Percentiles rank a stretch among this genome's conserved stretches.
Evolutionary conservation across 2,113 vertebrate genomes (phyloP).

Genomic region (Ginglymostoma cirratum): DNA sequence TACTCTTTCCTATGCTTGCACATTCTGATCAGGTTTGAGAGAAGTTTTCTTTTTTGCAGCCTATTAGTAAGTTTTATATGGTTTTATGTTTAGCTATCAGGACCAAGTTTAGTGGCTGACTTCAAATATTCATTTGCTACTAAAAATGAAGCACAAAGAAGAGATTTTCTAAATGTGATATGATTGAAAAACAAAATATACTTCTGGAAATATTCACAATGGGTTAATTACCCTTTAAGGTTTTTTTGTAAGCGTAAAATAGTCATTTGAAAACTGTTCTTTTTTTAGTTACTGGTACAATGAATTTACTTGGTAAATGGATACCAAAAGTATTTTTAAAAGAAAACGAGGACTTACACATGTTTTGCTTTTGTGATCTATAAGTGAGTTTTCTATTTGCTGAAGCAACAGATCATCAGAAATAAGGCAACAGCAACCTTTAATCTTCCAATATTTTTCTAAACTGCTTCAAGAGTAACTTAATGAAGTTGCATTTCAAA

Average conservation of each 20-base stretch:
- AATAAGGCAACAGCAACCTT: background rate
- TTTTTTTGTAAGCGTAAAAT: background rate
- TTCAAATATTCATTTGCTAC: background rate
- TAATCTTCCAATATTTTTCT: conserved; percentile 10
- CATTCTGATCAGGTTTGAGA: background rate
- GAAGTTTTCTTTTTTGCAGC: background rate
- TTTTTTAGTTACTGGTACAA: background rate
- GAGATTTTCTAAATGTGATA: background rate
- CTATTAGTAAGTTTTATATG: background rate
- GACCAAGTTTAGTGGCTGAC: background rate
- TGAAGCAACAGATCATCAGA: background rate
- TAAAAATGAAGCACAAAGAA: background rate
- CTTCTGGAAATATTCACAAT: background rate
- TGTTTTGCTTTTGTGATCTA: background rate
- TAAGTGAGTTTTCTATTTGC: background rate
- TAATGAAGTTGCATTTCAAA: conserved; percentile 26
- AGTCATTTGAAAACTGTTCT: background rate
- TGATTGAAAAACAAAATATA: background rate
- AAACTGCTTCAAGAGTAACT: background rate
- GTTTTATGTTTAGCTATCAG: background rate
- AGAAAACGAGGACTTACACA: background rate
- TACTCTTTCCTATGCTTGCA: background rate
- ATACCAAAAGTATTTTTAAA: background rate
- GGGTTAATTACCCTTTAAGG: too few relatives aligned
- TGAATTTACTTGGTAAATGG: background rate